phyloP scores from a whole-genome alignment of 2,888 invertebrate genomes.

The Aricia artaxerxes region DNA sequence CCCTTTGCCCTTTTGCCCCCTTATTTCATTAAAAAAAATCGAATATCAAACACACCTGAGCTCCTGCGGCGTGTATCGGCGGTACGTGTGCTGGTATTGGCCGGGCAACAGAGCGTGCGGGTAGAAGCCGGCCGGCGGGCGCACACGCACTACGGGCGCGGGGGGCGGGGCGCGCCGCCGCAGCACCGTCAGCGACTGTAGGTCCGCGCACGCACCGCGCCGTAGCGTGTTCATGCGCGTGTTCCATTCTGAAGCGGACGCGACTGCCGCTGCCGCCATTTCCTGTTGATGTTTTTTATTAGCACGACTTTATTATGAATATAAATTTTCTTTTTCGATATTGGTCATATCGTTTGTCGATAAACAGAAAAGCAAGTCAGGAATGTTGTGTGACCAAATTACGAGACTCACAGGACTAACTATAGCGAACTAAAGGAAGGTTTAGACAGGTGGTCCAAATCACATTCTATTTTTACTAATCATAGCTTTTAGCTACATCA shows the following conservation, averaged over 20 bases:
- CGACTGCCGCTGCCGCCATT: slow-evolving; percentile 89
- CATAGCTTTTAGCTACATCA: too few relatives aligned
- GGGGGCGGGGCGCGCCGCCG: slow-evolving; percentile 60
- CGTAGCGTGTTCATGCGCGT: slow-evolving; percentile 89
- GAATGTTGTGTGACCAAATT: too few relatives aligned
- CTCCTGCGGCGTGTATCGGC: slow-evolving; percentile 89
- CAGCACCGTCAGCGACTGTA: slow-evolving; percentile 94
- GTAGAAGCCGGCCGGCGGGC: slow-evolving; percentile 84
- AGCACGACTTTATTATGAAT: neutral
- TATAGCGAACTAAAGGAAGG: too few relatives aligned
- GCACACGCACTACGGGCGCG: slow-evolving; percentile 51
- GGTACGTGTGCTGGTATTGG: slow-evolving; percentile 95
- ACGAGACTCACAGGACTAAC: too few relatives aligned
- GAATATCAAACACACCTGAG: slow-evolving; percentile 63
- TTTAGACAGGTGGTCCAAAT: too few relatives aligned
- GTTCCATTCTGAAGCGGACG: slow-evolving; percentile 95
- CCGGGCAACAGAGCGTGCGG: slow-evolving; percentile 97
- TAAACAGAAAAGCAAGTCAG: too few relatives aligned
- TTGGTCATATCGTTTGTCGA: neutral
- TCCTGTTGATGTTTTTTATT: slow-evolving; percentile 67
- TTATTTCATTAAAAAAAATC: too few relatives aligned
- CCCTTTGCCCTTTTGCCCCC: too few relatives aligned
- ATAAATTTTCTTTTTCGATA: too few relatives aligned
- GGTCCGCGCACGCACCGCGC: slow-evolving; percentile 91
- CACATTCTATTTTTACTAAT: too few relatives aligned